Percentiles rank a stretch among this genome's conserved stretches.
These are phyloP conservation scores for Bostrychus sinensis DNA, from an alignment of 2,113 vertebrate species.

Conservation along the genomic window DNA sequence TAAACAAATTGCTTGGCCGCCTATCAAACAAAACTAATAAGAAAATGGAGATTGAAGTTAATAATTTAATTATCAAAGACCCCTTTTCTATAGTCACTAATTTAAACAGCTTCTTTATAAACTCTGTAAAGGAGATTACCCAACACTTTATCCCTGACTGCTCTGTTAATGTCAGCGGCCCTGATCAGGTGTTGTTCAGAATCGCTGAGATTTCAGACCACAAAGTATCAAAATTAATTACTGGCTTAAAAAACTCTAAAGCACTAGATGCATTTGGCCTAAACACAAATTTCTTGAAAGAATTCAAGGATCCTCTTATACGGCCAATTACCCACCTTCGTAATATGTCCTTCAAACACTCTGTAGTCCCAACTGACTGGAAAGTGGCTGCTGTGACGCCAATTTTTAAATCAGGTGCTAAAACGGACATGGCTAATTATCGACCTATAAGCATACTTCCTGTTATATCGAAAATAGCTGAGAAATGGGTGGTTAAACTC, in stretches of 20 bases:
- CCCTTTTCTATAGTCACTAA: not conserved
- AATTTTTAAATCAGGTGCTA: not conserved
- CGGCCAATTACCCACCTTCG: not conserved
- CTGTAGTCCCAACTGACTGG: no score
- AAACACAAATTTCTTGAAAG: not conserved
- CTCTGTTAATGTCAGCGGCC: no score
- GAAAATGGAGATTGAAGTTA: not conserved
- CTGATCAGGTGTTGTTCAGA: no score
- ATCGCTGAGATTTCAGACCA: no score
- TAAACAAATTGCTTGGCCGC: no score
- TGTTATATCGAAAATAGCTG: no score
- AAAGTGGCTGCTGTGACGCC: not conserved
- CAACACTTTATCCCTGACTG: no score
- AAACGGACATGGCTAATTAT: not conserved
- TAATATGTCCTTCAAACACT: no score
- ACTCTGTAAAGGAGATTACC: not conserved
- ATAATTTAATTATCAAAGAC: not conserved
- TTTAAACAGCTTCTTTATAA: not conserved
- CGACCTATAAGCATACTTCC: no score
- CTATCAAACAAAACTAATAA: not conserved
- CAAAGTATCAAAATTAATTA: no score
- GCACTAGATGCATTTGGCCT: not conserved
- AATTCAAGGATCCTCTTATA: not conserved
- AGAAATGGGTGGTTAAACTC: no score
- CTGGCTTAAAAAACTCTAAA: no score